Evolutionary conservation across 1,140 invertebrate species (phyloP).

Genomic region (Drosophila sulfurigaster): DNA sequence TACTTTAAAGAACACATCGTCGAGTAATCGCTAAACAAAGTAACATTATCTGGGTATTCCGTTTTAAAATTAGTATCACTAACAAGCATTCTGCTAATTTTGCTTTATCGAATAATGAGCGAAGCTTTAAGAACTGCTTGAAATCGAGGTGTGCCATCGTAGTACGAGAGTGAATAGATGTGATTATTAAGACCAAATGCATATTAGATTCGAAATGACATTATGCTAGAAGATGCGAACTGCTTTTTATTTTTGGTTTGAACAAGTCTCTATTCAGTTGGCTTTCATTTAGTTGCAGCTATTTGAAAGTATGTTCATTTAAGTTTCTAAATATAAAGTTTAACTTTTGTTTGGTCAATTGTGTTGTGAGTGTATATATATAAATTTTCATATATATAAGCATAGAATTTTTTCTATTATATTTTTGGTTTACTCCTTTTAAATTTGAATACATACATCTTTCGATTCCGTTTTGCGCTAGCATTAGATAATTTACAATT

Average conservation of each 20-base stretch:
- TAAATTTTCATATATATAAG: slow-evolving; percentile 61
- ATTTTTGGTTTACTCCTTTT: too few relatives aligned
- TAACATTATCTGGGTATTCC: slow-evolving; percentile 4
- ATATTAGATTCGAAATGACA: slow-evolving; percentile 19
- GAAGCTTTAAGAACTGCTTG: slow-evolving; percentile 5
- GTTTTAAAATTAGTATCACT: slow-evolving; percentile 81
- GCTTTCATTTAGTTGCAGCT: slow-evolving; percentile 23
- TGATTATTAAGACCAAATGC: slow-evolving; percentile 18
- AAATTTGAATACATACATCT: not conserved
- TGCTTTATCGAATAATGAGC: slow-evolving; percentile 6
- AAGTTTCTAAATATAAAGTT: slow-evolving; percentile 71
- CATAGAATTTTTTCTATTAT: slow-evolving; percentile 52
- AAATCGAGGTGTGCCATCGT: not conserved
- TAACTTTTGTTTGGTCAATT: slow-evolving; percentile 80
- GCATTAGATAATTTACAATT: slow-evolving; percentile 31
- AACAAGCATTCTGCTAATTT: slow-evolving; percentile 62
- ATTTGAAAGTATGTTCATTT: slow-evolving; percentile 46
- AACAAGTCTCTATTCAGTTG: slow-evolving; percentile 27
- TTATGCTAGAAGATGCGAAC: slow-evolving; percentile 15
- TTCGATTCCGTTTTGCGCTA: slow-evolving; percentile 24
- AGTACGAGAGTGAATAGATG: not conserved
- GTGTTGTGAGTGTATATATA: slow-evolving; percentile 61
- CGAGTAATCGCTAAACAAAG: slow-evolving; percentile 12
- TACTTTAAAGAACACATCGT: slow-evolving; percentile 6
- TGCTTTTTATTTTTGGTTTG: not conserved